Evolutionary conservation across 2,888 invertebrate genomes (phyloP), one percentile per base, ranked within the genome.

Genomic region (Marronus borbonicus): DNA sequence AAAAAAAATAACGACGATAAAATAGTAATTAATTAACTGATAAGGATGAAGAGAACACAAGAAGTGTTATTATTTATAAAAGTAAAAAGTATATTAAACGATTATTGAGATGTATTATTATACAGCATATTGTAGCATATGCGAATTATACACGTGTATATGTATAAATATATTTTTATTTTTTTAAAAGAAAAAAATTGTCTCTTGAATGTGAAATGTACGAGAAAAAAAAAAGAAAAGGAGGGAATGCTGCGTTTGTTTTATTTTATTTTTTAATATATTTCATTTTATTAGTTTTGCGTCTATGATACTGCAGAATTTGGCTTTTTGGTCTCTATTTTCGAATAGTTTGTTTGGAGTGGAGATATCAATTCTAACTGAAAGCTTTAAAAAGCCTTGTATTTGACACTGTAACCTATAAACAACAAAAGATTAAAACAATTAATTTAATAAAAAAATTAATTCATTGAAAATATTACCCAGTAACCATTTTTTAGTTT

Each of bases 141-240:
- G 60, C 39, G 36, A 44, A 66, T 44, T 39, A 50, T 50, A 50
- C n/a, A 36, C 3, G 5, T 58, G 20, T 58, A 58, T 17, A 36
- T 20, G 20, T 58, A 74, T 49, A 74, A 60, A 74, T 74, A 74
- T 60, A 74, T 74, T 74, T 74, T 74, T 74, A 74, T 74, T 74
- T 74, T 74, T 74, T 74, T 70, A 70, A 36, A 70, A 70, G 14
- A 68, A 36, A 36, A 68, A 24, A 20, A 12, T 50, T 50, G 20
- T 68, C 24, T 68, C 50, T 50, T 24, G 24, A 68, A 50, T 28
- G 17, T 10, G 70, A 60, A 62, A 62, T 20, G 36, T 12, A 58
- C 44, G 44, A 60, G 8, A n/a, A 68, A 68, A 62, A 31, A 14
- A 28, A 62, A 62, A 14, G 8, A 50, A 12, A 14, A 52, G 2